A percentile compares a stretch with the other conserved stretches of the same genome.
Evolutionary conservation across 2,113 vertebrate genomes (phyloP).

Genomic region (Aspidoscelis tigris): DNA sequence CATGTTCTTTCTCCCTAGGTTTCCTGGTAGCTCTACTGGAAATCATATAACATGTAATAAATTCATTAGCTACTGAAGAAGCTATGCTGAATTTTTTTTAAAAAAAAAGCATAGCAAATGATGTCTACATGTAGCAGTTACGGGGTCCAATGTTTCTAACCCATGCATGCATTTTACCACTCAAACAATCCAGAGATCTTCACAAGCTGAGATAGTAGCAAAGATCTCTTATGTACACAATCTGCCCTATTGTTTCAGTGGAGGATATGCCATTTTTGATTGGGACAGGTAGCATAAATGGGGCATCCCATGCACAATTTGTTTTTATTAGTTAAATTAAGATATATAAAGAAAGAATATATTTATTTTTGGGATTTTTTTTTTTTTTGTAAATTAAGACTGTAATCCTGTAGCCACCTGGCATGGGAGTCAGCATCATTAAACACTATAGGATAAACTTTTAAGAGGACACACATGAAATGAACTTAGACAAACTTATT

Average conservation of each 20-base stretch:
- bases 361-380: constrained; percentile 42
- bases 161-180: constrained; percentile 72
- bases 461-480: background rate
- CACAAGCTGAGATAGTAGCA: background rate
- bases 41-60: constrained; percentile 55
- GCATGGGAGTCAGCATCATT: background rate
- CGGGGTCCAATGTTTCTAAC: constrained; percentile 52
- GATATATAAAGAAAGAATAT: constrained; percentile 39
- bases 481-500: constrained; percentile 3
- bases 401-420: background rate
- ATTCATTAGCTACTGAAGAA: constrained; percentile 55
- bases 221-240: background rate
- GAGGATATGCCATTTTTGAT: background rate
- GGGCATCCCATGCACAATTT: constrained; percentile 15
- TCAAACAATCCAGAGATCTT: constrained; percentile 50
- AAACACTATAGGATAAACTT: background rate
- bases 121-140: constrained; percentile 59
- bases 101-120: constrained; percentile 68
- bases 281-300: background rate
- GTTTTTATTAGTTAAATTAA: constrained; percentile 47
- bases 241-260: constrained; percentile 4
- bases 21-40: constrained; percentile 55
- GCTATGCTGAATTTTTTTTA: constrained; percentile 44
- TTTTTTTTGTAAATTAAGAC: constrained; percentile 44
- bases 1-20: constrained; percentile 60